Evolutionary conservation across 1,140 invertebrate genomes (phyloP), one percentile per base, ranked within the genome.

Genomic region (Brachionus angularis): DNA sequence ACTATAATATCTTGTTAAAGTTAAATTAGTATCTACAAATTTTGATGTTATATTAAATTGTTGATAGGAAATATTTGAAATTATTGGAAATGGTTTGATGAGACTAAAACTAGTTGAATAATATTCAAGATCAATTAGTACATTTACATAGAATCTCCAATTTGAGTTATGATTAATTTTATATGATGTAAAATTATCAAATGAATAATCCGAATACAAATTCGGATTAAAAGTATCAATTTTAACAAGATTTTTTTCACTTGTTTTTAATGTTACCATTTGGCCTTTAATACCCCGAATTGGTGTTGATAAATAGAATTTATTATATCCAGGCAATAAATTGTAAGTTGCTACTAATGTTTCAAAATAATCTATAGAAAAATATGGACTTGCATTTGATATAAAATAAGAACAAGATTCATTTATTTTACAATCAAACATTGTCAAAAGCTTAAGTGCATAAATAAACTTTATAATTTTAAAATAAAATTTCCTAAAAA

Each of bases 91-190:
- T 7, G 31, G 12, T 33, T 31, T 14, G 7, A 31, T 33, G 7
- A 55, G 1, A 18, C 10, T 18, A 29, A 34, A 14, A 16, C 29
- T 55, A 33, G 8, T 36, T 55, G 16, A 33, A 31, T 55, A 55
- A 18, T 55, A 55, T 21, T 55, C 21, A 2, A 31, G 31, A 33
- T 55, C 31, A 34, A 55, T 55, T 8, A 55, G 34, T 1, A 31
- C 52, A 18, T 55, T 55, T 1, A 55, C n/a, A 55, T 33, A 55
- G 33, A 55, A 55, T n/a, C 52, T 27, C 29, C 52, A 55, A 55
- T 55, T 55, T 33, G 52, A 31, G 5, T 27, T 55, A 2, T 5
- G 4, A 5, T 55, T 55, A 3, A 55, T 7, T 52, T 52, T 52
- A 7, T 2, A 21, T 12, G 8, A 55, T 8, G 31, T 33, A 33